These are phyloP conservation scores for Eueremaeus valkanovi DNA, from an alignment of 2,888 invertebrate species.

Conservation along the genomic window DNA sequence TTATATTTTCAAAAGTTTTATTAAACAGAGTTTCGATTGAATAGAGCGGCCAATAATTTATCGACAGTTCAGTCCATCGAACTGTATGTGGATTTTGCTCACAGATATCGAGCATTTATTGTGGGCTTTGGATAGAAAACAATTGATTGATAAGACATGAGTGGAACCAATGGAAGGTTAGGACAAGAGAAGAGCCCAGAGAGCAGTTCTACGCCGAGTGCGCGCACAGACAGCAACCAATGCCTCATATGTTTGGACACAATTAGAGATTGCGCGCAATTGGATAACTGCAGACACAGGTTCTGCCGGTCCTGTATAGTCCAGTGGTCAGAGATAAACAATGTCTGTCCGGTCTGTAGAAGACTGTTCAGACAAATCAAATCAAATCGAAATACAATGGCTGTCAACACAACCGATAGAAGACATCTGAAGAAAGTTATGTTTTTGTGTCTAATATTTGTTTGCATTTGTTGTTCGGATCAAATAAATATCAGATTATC, in stretches of 20 bases:
- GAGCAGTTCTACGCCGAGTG: too few relatives aligned
- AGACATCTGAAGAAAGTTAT: background rate
- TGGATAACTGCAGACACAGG: background rate
- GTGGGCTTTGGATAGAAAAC: too few relatives aligned
- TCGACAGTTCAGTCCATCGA: too few relatives aligned
- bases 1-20: too few relatives aligned
- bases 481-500: background rate
- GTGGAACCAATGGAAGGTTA: background rate
- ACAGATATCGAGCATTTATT: too few relatives aligned
- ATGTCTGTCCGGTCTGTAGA: slow-evolving; percentile 15
- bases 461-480: slow-evolving; percentile 3
- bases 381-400: background rate
- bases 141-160: background rate
- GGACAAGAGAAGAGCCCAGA: background rate
- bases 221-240: too few relatives aligned
- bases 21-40: too few relatives aligned
- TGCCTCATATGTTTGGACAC: slow-evolving; percentile 11
- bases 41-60: too few relatives aligned
- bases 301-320: slow-evolving; percentile 16
- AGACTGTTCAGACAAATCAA: background rate
- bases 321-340: background rate
- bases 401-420: background rate
- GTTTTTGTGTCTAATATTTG: slow-evolving; percentile 10
- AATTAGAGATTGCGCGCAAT: slow-evolving; percentile 1
- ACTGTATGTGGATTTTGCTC: too few relatives aligned